These are phyloP conservation scores for Holacanthella duospinosa DNA, from an alignment of 2,888 invertebrate species.

Conservation along the genomic window DNA sequence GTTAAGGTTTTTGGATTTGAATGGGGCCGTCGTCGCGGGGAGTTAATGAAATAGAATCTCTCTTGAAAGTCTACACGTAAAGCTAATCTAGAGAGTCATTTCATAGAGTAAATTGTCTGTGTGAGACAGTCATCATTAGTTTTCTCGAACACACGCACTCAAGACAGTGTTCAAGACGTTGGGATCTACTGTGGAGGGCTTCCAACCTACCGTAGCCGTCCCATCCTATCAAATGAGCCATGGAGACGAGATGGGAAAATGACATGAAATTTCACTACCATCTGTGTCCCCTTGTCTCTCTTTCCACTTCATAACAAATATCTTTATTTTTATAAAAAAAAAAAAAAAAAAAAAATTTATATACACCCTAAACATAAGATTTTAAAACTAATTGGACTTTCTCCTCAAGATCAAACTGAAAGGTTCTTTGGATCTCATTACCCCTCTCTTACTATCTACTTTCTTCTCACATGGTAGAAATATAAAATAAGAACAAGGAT, in stretches of 20 bases:
- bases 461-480: too few relatives aligned
- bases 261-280: slow-evolving; percentile 1
- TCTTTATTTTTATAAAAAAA: background rate
- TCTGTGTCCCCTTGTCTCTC: slow-evolving; percentile 1
- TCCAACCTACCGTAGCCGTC: background rate
- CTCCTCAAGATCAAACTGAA: too few relatives aligned
- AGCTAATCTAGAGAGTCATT: background rate
- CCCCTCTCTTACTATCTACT: too few relatives aligned
- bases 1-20: background rate
- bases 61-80: background rate
- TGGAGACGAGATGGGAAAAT: background rate
- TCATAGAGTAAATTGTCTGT: slow-evolving; percentile 5
- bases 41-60: slow-evolving; percentile 5
- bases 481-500: too few relatives aligned
- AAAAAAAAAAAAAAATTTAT: too few relatives aligned
- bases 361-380: too few relatives aligned
- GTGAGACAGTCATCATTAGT: slow-evolving; percentile 9
- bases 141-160: background rate
- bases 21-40: background rate
- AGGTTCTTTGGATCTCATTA: too few relatives aligned
- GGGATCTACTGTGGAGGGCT: background rate
- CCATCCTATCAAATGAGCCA: background rate
- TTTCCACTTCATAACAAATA: background rate
- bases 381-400: too few relatives aligned
- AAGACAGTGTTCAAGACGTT: background rate